phyloP scores from a whole-genome alignment of 2,888 invertebrate genomes.

The Platycheirus albimanus region DNA sequence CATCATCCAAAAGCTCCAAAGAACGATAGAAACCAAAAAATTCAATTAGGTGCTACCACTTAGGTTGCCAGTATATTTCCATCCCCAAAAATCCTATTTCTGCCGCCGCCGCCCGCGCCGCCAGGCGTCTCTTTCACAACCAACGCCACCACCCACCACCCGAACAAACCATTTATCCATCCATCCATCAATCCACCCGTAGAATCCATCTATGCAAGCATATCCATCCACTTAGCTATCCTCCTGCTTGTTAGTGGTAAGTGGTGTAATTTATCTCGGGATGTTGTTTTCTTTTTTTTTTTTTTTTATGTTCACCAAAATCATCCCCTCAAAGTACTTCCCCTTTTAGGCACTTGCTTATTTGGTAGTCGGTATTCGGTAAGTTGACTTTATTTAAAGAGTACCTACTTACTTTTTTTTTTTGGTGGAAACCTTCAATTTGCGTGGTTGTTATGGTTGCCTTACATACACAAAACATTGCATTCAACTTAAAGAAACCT shows the following conservation, averaged over 20 bases:
- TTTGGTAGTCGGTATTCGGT: no score
- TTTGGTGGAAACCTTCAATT: slow-evolving; percentile 14
- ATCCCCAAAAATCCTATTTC: no score
- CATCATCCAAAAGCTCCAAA: slow-evolving; percentile 13
- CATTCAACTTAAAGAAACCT: not conserved
- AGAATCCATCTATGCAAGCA: slow-evolving; percentile 39
- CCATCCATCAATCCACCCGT: slow-evolving; percentile 40
- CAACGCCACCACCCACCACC: not conserved
- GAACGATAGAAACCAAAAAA: slow-evolving; percentile 45
- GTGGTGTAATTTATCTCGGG: slow-evolving; percentile 59
- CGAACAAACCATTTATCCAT: slow-evolving; percentile 46
- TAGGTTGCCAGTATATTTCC: slow-evolving; percentile 1
- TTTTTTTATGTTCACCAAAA: slow-evolving; percentile 33
- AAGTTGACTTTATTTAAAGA: slow-evolving; percentile 26
- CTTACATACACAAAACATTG: not conserved
- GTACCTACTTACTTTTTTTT: no score
- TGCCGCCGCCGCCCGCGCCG: no score
- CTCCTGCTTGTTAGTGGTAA: slow-evolving; percentile 52
- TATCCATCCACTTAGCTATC: slow-evolving; percentile 49
- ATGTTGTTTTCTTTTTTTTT: slow-evolving; percentile 20
- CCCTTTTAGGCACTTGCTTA: not conserved
- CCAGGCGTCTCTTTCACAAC: not conserved
- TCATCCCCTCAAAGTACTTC: not conserved
- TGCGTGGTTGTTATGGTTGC: slow-evolving; percentile 34
- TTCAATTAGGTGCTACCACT: slow-evolving; percentile 57